phyloP scores from a whole-genome alignment of 1,140 invertebrate genomes.

The Zeugodacus cucurbitae region DNA sequence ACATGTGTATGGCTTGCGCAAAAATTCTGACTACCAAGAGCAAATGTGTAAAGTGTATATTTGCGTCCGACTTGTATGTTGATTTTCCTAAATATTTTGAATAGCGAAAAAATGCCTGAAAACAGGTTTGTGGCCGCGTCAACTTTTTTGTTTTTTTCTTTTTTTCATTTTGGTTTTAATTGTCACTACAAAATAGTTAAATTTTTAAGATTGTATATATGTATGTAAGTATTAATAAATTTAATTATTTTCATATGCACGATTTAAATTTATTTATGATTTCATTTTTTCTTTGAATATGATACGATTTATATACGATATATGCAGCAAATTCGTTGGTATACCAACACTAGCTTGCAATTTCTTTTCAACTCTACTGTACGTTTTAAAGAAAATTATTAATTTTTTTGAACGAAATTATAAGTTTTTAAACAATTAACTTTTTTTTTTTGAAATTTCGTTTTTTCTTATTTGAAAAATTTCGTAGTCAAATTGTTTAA shows the following conservation, averaged over 20 bases:
- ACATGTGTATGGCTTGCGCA: background rate
- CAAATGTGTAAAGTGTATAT: conserved; percentile 6
- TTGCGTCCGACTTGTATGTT: background rate
- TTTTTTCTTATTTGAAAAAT: too few species aligned
- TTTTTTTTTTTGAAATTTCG: too few species aligned
- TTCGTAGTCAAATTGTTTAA: background rate
- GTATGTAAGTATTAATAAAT: background rate
- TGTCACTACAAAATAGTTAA: background rate
- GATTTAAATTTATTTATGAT: background rate
- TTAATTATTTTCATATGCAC: background rate
- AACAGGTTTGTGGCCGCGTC: conserved; percentile 2
- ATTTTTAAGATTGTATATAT: background rate
- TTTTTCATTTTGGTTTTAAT: background rate
- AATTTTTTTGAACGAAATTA: too few species aligned
- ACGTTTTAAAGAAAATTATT: too few species aligned
- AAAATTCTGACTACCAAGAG: background rate
- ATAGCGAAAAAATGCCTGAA: conserved; percentile 4
- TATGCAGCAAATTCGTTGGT: background rate
- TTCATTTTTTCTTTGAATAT: background rate
- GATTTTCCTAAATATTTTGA: background rate
- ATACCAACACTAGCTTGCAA: background rate
- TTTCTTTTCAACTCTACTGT: too few species aligned
- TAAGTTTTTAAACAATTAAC: too few species aligned
- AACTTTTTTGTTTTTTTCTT: background rate
- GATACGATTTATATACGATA: background rate